Percentiles rank a stretch among this genome's conserved stretches.
Conservation (phyloP, 2,888 invertebrate genomes). For the Galerucella nymphaeae region DNA sequence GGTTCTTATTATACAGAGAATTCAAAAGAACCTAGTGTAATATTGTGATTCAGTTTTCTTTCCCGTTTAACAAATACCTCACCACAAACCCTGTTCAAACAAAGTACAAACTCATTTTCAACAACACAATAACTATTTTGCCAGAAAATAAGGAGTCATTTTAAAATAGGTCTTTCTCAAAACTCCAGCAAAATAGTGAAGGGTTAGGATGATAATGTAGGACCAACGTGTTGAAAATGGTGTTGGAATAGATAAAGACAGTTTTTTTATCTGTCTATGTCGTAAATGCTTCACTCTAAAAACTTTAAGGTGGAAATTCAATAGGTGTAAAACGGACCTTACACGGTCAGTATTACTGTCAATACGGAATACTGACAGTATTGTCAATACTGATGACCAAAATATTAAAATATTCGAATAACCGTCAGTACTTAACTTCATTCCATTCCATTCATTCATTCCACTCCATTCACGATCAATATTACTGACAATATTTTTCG, state of each 20-base stretch:
- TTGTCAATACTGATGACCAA: too few species aligned
- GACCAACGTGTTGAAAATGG: conserved; percentile 16
- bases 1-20: not conserved
- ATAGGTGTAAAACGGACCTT: not conserved
- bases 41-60: conserved; percentile 23
- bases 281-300: conserved; percentile 1
- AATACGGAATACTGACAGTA: too few species aligned
- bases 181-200: conserved; percentile 3
- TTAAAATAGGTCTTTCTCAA: conserved; percentile 17
- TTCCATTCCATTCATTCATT: too few species aligned
- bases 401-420: too few species aligned
- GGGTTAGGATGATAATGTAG: conserved; percentile 5
- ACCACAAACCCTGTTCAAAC: conserved; percentile 17
- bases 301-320: not conserved
- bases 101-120: conserved; percentile 30
- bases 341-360: too few species aligned
- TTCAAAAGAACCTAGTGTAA: conserved; percentile 1
- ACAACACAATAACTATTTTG: conserved; percentile 31
- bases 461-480: too few species aligned
- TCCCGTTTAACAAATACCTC: conserved; percentile 22
- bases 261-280: conserved; percentile 1
- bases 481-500: too few species aligned
- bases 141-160: conserved; percentile 13
- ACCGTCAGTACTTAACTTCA: too few species aligned
- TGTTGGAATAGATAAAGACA: not conserved